These are phyloP conservation scores for Oncorhynchus clarkii DNA, from an alignment of 2,113 vertebrate genomes.

Conservation along the genomic window DNA sequence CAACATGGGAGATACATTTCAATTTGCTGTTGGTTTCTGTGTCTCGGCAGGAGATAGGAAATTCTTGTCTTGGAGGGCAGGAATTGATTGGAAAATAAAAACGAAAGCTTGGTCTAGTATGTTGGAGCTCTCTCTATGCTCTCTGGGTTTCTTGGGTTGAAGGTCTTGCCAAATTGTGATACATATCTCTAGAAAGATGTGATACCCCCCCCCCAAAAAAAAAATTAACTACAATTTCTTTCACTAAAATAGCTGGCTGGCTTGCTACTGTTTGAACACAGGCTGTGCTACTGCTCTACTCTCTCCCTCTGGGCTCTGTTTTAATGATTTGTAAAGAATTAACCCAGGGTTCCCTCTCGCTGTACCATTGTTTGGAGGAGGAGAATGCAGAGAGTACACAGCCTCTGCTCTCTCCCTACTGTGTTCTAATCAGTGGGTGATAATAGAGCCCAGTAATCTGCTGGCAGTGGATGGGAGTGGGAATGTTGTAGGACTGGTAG, in stretches of 20 bases:
- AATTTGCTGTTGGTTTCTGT: slow-evolving; percentile 72
- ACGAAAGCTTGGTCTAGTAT: slow-evolving; percentile 56
- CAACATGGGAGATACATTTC: slow-evolving; percentile 67
- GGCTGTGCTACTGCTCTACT: slow-evolving; percentile 11
- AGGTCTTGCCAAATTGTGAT: slow-evolving; percentile 52
- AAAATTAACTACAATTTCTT: slow-evolving; percentile 52
- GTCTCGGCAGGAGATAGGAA: slow-evolving; percentile 66
- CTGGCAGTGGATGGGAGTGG: too few species aligned
- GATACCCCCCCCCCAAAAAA: slow-evolving; percentile 43
- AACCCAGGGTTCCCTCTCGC: slow-evolving; percentile 46
- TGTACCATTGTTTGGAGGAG: slow-evolving; percentile 1
- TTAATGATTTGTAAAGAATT: slow-evolving; percentile 68
- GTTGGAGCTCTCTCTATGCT: slow-evolving; percentile 39
- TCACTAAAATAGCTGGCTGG: slow-evolving; percentile 60
- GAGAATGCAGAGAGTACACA: neutral
- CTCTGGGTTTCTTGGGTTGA: slow-evolving; percentile 41
- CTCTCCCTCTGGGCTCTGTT: slow-evolving; percentile 56
- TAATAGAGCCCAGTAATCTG: too few species aligned
- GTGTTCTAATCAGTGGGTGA: slow-evolving; percentile 26
- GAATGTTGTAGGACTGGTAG: slow-evolving; percentile 12
- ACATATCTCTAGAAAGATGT: slow-evolving; percentile 52
- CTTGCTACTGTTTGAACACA: slow-evolving; percentile 50
- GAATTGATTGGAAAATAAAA: slow-evolving; percentile 72
- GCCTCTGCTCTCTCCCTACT: neutral
- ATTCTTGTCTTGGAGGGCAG: slow-evolving; percentile 64